Evolutionary conservation across 2,797 vertebrate species (phyloP).

Genomic region (Natrix natrix): DNA sequence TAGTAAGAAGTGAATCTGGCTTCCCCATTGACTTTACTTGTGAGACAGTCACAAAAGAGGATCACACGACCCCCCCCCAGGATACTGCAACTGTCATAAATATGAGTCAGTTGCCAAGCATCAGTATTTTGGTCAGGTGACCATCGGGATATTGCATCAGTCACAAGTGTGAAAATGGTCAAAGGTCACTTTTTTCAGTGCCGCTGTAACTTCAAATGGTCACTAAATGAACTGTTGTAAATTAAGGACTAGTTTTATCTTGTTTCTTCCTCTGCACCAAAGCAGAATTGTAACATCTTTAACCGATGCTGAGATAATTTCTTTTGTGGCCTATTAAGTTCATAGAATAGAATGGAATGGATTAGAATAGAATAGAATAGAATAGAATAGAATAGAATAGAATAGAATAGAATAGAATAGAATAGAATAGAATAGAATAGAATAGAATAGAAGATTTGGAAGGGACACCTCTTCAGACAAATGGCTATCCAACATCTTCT

Average conservation of each 20-base stretch:
- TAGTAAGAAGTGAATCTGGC: background rate
- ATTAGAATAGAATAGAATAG: too few relatives aligned
- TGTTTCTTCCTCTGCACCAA: background rate
- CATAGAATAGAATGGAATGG: background rate
- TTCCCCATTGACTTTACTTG: background rate
- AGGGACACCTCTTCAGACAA: too few relatives aligned
- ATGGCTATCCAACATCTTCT: too few relatives aligned
- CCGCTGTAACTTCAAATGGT: too few relatives aligned
- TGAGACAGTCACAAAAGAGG: background rate
- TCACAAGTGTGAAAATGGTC: background rate
- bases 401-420: too few relatives aligned
- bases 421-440: too few relatives aligned
- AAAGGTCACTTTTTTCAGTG: background rate
- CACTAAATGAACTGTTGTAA: too few relatives aligned
- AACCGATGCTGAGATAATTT: background rate
- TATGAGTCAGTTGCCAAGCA: background rate
- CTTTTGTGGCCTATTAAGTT: slow-evolving; percentile 19
- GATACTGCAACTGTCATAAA: too few relatives aligned
- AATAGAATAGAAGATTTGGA: too few relatives aligned
- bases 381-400: too few relatives aligned
- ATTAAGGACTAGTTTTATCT: background rate
- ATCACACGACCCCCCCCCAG: background rate
- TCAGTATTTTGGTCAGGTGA: background rate
- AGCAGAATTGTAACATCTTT: slow-evolving; percentile 11
- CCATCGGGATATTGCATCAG: background rate